Evolutionary conservation across 2,888 invertebrate species (phyloP).

Genomic region (Cyaniris semiargus): DNA sequence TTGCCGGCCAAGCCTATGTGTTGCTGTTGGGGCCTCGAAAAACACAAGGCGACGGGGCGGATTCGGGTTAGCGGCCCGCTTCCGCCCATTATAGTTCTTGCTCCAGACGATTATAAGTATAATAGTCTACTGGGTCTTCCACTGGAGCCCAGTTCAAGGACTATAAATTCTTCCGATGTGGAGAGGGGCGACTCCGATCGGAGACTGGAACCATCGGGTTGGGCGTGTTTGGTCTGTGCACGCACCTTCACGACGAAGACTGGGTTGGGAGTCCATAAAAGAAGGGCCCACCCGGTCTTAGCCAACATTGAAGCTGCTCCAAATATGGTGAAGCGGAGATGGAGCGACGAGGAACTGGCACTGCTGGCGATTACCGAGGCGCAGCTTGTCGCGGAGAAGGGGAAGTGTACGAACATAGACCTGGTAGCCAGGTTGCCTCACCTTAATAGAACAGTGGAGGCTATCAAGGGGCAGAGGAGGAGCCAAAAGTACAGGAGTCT

Average conservation of each 20-base stretch:
- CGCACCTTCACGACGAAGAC: slow-evolving; percentile 4
- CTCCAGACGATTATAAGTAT: not conserved
- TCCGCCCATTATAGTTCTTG: not conserved
- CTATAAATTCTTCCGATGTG: slow-evolving; percentile 31
- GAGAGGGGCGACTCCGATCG: slow-evolving; percentile 24
- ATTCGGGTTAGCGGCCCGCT: not conserved
- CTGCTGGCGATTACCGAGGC: slow-evolving; percentile 40
- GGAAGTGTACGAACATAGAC: slow-evolving; percentile 34
- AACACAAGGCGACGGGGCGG: not conserved
- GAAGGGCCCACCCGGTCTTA: not conserved
- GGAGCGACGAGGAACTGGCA: slow-evolving; percentile 35
- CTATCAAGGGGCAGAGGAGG: not conserved
- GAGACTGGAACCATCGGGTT: slow-evolving; percentile 11
- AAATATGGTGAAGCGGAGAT: too few relatives aligned
- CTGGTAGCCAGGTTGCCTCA: slow-evolving; percentile 35
- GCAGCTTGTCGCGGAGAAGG: slow-evolving; percentile 33
- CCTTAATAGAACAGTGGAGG: slow-evolving; percentile 36
- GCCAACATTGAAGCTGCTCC: too few relatives aligned
- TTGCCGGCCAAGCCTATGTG: not conserved
- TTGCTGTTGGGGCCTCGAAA: slow-evolving; percentile 8
- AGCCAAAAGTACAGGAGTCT: slow-evolving; percentile 24
- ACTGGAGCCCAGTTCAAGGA: slow-evolving; percentile 40
- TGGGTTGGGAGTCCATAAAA: slow-evolving; percentile 31
- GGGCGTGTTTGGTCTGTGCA: slow-evolving; percentile 31
- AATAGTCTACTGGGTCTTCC: slow-evolving; percentile 37